Evolutionary conservation across 64 coral and sea anemone genomes (phyloP), one percentile per base, ranked within the genome.

Genomic region (Pocillopora damicornis): DNA sequence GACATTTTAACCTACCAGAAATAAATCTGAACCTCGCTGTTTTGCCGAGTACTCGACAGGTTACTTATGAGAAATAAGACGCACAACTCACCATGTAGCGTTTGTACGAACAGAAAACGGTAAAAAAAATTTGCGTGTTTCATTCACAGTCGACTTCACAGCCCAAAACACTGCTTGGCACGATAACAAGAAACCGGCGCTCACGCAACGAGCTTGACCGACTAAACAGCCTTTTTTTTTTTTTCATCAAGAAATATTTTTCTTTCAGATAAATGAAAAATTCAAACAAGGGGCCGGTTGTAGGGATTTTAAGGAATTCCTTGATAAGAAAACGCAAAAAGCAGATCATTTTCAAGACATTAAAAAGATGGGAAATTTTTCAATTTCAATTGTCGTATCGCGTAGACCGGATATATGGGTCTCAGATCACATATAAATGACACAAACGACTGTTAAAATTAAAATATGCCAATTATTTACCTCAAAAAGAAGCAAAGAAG

Each of bases 401-500:
- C 9, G 12, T n/a, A 4, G 4, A 26, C 81, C 81, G 64, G 81
- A 84, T 85, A 22, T 26, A 58, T 11, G 42, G 36, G 42, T 13
- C 62, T 82, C 18, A 65, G 35, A 82, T 37, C 38, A 66, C 80
- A 51, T 51, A 66, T 61, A 82, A 62, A 36, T 82, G 14, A 67
- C 64, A 82, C 35, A 82, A 66, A 82, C 16, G 18, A 9, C 18
- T 67, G 61, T 82, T 66, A 45, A 82, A 62, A 16, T 34, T 6
- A 63, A 66, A 82, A 82, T 17, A 45, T 42, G 80, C 22, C 15
- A 26, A 85, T 85, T 13, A 71, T 25, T 85, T 85, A 85, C 81
- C 81, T 85, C 65, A 56, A 73, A 82, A 23, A 17, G 6, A 37
- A 85, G 25, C 26, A 20, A 72, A 72, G 37, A 14, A 73, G 7